Conservation (phyloP, 2,888 invertebrate genomes). For the Eudemis profundana region DNA sequence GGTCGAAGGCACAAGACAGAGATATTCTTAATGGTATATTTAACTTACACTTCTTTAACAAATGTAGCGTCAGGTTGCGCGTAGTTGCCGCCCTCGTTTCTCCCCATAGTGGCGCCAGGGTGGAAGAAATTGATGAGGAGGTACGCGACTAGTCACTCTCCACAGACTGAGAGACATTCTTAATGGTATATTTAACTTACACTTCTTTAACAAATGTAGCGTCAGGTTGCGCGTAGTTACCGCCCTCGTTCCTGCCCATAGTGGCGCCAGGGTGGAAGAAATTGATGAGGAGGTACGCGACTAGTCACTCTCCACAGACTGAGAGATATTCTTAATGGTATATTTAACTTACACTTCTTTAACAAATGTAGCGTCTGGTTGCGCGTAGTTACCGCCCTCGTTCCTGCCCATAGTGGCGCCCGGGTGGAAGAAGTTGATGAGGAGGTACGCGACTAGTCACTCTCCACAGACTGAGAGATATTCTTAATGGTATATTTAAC, state of each 20-base stretch:
- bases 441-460: conserved; percentile 99
- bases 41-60: conserved; percentile 98
- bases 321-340: conserved; percentile 99
- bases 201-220: conserved; percentile 99
- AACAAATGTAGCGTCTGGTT: conserved; percentile 98
- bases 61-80: conserved; percentile 98
- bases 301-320: conserved; percentile 99
- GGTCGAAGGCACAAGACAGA: no score
- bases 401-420: conserved; percentile 98
- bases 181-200: no score
- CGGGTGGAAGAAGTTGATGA: conserved; percentile 93
- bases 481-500: conserved; percentile 99
- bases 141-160: conserved; percentile 99
- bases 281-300: conserved; percentile 98
- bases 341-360: conserved; percentile 99
- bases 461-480: conserved; percentile 99
- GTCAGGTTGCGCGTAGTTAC: conserved; percentile 96
- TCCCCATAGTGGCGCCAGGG: conserved; percentile 98
- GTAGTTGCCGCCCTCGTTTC: conserved; percentile 95
- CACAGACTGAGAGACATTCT: no score
- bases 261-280: conserved; percentile 99
- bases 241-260: conserved; percentile 96
- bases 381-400: conserved; percentile 95
- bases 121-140: conserved; percentile 99
- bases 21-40: no score